Percentiles rank a stretch among this genome's conserved stretches.
Evolutionary conservation across 2,797 vertebrate species (phyloP).

Genomic region (Sebastes miniatus): DNA sequence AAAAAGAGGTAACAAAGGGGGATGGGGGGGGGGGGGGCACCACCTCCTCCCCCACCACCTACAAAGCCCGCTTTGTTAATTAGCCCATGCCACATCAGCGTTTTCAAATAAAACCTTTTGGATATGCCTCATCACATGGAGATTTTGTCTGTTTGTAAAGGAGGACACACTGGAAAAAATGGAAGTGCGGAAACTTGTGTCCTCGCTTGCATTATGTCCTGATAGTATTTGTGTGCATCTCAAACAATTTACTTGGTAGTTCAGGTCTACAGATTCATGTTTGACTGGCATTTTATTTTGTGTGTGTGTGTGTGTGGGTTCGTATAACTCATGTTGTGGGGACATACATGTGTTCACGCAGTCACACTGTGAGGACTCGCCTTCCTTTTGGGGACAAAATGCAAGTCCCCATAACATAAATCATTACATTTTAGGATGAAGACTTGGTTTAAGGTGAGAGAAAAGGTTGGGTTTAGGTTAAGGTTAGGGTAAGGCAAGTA

Average conservation of each 20-base stretch:
- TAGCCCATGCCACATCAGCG: conserved; percentile 89
- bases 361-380: neutral
- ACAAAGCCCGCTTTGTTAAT: conserved; percentile 85
- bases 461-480: neutral
- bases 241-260: neutral
- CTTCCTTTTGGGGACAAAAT: neutral
- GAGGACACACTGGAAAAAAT: conserved; percentile 48
- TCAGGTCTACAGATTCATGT: neutral
- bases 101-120: conserved; percentile 88
- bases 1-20: conserved; percentile 16
- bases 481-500: neutral
- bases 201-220: neutral
- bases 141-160: conserved; percentile 70
- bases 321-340: neutral
- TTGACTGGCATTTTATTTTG: neutral
- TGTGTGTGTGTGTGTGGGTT: neutral
- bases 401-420: neutral
- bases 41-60: conserved; percentile 56
- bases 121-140: conserved; percentile 77
- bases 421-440: neutral
- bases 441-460: neutral
- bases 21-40: neutral
- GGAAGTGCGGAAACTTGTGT: neutral
- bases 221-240: neutral
- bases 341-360: neutral